Evolutionary conservation across 2,113 vertebrate species (phyloP).

Genomic region (Penelope pileata): DNA sequence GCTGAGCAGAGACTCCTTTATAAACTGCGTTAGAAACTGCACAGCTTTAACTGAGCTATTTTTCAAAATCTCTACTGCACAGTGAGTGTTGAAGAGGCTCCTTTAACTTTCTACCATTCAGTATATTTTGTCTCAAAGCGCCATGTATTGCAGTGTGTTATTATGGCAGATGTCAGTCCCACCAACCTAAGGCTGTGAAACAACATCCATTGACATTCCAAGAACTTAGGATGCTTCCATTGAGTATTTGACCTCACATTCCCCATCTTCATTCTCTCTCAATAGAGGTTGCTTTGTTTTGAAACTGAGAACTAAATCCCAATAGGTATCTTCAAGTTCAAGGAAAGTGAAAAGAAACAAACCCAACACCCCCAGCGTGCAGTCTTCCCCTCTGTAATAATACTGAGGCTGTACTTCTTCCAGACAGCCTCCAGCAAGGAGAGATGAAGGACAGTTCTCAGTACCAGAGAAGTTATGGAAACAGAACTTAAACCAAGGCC

Average conservation of each 20-base stretch:
- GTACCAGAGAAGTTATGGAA: conserved; percentile 19
- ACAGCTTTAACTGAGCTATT: neutral
- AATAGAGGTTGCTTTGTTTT: neutral
- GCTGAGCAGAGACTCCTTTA: neutral
- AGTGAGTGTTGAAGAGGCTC: neutral
- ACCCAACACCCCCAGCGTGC: neutral
- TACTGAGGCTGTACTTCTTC: neutral
- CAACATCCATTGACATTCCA: neutral
- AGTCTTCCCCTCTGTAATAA: neutral
- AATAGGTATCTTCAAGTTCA: conserved; percentile 1
- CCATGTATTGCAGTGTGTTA: neutral
- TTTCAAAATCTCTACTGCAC: neutral
- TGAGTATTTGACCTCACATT: neutral
- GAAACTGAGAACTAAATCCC: neutral
- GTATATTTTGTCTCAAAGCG: neutral
- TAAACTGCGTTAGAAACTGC: neutral
- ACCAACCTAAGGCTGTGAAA: neutral
- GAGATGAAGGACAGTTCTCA: neutral
- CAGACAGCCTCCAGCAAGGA: neutral
- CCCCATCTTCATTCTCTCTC: neutral
- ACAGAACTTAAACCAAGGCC: neutral
- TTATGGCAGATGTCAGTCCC: neutral
- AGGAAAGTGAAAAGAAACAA: neutral
- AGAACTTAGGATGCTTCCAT: neutral
- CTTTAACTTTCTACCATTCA: neutral